Base-by-base conservation (phyloP, 2,797 vertebrate genomes). In the Spinus olivaceus region DNA sequence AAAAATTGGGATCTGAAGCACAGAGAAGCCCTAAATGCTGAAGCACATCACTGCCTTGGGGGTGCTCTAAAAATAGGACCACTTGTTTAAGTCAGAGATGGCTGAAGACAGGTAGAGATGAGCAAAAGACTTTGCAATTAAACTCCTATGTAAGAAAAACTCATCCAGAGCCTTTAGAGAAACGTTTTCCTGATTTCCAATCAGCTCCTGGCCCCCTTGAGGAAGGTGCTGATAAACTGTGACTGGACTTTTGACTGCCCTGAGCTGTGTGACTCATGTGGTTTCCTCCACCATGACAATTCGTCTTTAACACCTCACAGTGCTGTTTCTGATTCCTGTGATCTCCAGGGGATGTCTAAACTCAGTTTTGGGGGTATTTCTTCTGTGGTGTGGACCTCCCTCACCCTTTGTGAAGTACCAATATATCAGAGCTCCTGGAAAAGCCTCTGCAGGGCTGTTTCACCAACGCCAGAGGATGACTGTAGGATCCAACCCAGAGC, bases 401-500 rank as follows among this genome's bases (percentile, higher is more conserved):
- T 81, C 33, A 64, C 3, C 9, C 33, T 53, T 69, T 35, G 35
- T 5, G 25, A 69, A 54, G 24, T 61, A 84, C 65, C 21, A 64
- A 6, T 9, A n/a, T 21, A 35, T 18, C 41, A 22, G 6, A 44
- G 27, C 9, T 44, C 27, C 32, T 21, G 32, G 30, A 33, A 76
- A 65, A 81, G 23, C n/a, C 54, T 51, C 44, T 44, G 35, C 37
- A 57, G 5, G 23, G 51, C 47, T 47, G 9, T 13, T 59, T 6
- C 39, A 46, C 21, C 85, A 51, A 12, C 3, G 41, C 51, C 42
- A 82, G 27, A n/a, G 18, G 35, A 24, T 10, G 15, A 66, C 41
- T 0, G 0, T 8, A 7, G 37, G 16, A 39, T 37, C 12, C 37
- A 15, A 9, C 37, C 14, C 12, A n/a, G 30, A 60, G 10, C 25